phyloP scores from a whole-genome alignment of 2,113 vertebrate genomes.

The Cinclus cinclus region DNA sequence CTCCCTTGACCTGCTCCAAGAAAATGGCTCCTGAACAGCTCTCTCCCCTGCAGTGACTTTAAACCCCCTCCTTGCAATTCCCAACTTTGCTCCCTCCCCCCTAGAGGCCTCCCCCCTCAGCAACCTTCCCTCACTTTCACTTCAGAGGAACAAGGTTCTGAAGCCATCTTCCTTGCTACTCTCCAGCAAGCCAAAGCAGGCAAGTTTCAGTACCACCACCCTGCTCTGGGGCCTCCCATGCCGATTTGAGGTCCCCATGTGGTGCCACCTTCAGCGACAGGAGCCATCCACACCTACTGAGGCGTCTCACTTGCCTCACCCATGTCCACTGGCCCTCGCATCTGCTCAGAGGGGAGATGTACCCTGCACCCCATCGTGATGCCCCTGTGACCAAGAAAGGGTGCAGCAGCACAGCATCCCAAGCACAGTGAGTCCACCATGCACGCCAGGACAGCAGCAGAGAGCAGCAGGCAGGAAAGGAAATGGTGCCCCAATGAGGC shows the following conservation, averaged over 20 bases:
- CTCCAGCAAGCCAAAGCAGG: fast-evolving
- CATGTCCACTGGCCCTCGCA: fast-evolving
- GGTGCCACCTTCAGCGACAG: fast-evolving
- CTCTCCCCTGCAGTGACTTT: background rate
- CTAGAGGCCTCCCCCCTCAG: background rate
- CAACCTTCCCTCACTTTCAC: background rate
- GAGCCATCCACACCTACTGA: fast-evolving
- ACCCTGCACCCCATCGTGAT: fast-evolving
- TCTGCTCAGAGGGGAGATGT: fast-evolving
- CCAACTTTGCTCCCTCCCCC: background rate
- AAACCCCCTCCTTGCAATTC: background rate
- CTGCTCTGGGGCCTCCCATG: fast-evolving
- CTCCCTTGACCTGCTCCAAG: background rate
- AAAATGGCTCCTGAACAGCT: background rate
- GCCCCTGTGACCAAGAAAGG: background rate
- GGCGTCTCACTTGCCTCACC: fast-evolving
- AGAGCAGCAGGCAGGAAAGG: background rate
- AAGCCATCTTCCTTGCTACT: background rate
- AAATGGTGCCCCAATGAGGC: fast-evolving
- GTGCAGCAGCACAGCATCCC: background rate
- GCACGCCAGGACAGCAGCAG: fast-evolving
- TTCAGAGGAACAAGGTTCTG: background rate
- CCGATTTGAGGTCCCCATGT: background rate
- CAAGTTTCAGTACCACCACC: fast-evolving
- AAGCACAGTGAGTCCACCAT: fast-evolving